Base-by-base conservation (phyloP, 2,888 invertebrate species). In the Apomyelois bistriatella region DNA sequence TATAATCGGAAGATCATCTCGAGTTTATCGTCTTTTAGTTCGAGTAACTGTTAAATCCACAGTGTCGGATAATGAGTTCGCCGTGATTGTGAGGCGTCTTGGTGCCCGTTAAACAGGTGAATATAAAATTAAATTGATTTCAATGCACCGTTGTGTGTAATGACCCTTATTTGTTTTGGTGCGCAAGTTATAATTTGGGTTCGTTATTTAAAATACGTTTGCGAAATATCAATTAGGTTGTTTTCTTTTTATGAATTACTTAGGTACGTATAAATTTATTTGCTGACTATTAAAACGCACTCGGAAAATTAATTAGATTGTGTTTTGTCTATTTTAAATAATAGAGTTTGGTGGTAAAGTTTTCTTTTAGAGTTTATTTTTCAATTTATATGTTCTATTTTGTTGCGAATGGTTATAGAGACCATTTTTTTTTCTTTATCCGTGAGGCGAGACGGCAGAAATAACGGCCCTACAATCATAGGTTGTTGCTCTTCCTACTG, bases 381-480 rank as follows among this genome's bases (percentile, higher is more conserved):
- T 4, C 4, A 8, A 15, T 15, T 38, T 9, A 8, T 3, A 17
- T 10, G 32, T 32, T 32, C 22, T 5, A 41, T 10, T 9, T 35
- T 32, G 30, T 46, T 30, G 43, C 48, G 13, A 49, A 37, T 38
- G 13, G 15, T 51, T 50, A 30, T 70, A 65, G 60, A 57, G 59
- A 66, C 55, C 66, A n/a, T n/a, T n/a, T 69, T 61, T 63, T 74
- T 74, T 74, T 68, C 63, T 66, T 78, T 82, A 83, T 81, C 80
- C 79, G 68, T 76, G 76, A 72, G 72, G 70, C 78, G 76, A 76
- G 80, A 74, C 80, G 76, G 78, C 78, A 76, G 84, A 84, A 75
- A 82, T 90, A 90, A 89, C 89, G 89, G 89, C 87, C 85, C 82
- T 79, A 83, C 86, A 89, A 90, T 90, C 89, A 89, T 87, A 90